These are phyloP conservation scores for Microplitis deprimator DNA, from an alignment of 2,888 invertebrate genomes.

Conservation along the genomic window DNA sequence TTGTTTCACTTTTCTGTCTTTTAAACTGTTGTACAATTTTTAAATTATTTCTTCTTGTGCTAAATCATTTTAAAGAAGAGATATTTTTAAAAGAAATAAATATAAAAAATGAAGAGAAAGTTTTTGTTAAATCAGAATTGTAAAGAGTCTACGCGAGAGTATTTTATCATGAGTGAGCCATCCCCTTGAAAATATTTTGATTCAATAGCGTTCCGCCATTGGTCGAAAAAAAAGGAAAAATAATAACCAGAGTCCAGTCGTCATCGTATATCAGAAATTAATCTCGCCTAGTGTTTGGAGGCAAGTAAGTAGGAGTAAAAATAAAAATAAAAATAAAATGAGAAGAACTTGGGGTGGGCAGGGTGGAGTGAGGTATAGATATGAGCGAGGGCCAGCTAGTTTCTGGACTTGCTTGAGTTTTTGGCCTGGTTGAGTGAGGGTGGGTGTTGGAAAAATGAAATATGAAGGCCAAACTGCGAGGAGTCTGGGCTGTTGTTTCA, in stretches of 20 bases:
- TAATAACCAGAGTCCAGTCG: constrained; percentile 31
- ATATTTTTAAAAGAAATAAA: background rate
- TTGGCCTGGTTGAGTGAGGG: constrained; percentile 45
- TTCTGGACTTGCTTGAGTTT: constrained; percentile 11
- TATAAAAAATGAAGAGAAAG: background rate
- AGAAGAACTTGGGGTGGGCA: background rate
- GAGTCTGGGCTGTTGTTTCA: constrained; percentile 61
- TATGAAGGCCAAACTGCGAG: constrained; percentile 57
- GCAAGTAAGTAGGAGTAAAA: constrained; percentile 6
- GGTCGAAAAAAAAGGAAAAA: background rate
- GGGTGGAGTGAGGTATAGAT: constrained; percentile 12
- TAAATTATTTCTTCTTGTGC: background rate
- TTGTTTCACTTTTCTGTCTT: background rate
- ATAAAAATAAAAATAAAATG: constrained; percentile 38
- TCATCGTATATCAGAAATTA: constrained; percentile 53
- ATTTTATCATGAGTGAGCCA: background rate
- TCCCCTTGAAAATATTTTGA: background rate
- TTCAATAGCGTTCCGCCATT: background rate
- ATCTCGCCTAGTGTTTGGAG: constrained; percentile 52
- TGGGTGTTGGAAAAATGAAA: constrained; percentile 63
- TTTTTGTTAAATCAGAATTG: background rate
- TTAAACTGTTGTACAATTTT: too few species aligned
- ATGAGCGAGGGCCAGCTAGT: background rate
- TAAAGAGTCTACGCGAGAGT: background rate
- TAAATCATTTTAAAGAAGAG: background rate